A percentile compares a stretch with the other conserved stretches of the same genome.
phyloP scores from a whole-genome alignment of 1,140 invertebrate species.

The Panonychus citri region DNA sequence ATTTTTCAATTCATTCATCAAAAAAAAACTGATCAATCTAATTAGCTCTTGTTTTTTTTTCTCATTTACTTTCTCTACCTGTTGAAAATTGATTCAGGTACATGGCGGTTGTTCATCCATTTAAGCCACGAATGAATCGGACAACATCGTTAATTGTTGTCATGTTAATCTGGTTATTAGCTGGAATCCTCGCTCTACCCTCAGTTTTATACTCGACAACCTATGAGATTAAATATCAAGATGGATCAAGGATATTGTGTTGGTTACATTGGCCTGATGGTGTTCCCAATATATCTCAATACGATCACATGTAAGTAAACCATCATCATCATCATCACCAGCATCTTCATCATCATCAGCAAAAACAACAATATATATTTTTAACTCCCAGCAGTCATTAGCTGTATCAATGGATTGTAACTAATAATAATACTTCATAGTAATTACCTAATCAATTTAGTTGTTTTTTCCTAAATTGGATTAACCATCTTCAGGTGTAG shows the following conservation, averaged over 20 bases:
- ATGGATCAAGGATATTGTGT: constrained; percentile 17
- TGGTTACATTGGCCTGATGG: not conserved
- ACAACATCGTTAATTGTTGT: constrained; percentile 51
- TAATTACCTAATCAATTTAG: no score
- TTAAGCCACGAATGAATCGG: constrained; percentile 51
- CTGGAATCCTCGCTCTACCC: constrained; percentile 50
- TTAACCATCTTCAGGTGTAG: no score
- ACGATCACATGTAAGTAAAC: not conserved
- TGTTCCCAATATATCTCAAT: not conserved
- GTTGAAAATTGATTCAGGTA: constrained; percentile 27
- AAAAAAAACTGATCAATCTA: no score
- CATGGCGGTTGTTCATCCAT: constrained; percentile 64
- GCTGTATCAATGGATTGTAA: no score
- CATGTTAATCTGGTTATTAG: constrained; percentile 40
- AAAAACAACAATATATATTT: no score
- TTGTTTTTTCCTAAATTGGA: no score
- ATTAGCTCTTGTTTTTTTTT: no score
- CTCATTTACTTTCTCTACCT: not conserved
- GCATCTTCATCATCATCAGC: no score
- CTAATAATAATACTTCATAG: no score
- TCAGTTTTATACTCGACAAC: constrained; percentile 45
- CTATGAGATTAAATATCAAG: constrained; percentile 36
- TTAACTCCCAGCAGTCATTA: no score
- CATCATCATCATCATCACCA: no score
- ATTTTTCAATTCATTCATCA: no score